Evolutionary conservation across 2,888 invertebrate species (phyloP), one percentile per base, ranked within the genome.

Genomic region (Drosophila barbarae): DNA sequence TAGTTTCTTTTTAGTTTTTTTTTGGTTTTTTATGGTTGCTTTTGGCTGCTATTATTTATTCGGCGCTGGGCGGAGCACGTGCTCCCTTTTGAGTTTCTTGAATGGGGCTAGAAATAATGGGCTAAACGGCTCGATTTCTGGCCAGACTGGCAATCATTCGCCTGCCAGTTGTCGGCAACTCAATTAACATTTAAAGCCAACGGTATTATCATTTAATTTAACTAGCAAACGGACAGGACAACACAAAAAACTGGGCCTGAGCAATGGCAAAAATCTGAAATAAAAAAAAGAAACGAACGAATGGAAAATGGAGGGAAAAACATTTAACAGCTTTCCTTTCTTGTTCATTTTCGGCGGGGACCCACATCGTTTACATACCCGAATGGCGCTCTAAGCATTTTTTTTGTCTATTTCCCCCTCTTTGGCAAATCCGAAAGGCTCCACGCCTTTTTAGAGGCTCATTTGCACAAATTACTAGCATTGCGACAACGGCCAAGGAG

Each of bases 391-490:
- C 73, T 82, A 79, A 71, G 75, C 69, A 79, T 72, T 71, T 69
- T 69, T 51, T 42, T 54, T 73, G 63, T 70, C 67, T 70, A 64
- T 69, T 69, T 54, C 18, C 2, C 12, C 8, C 13, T 6, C 12
- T 21, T 5, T 21, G 39, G 35, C 61, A 61, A 54, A 74, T 59
- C 72, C 67, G 59, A 50, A 51, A 73, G 71, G 61, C 63, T 57
- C 55, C 73, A 60, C 53, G 84, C 84, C 73, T 73, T 84, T 56
- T 79, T 75, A 71, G 78, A 83, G 86, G 83, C 86, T 86, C 86
- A 86, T 86, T 86, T 86, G 86, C 83, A 86, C 81, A 86, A 85
- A 85, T 84, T 86, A 86, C 87, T 76, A 72, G 67, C 81, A 86
- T 75, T 74, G 80, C 72, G 76, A 69, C 78, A 75, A 70, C 44